phyloP scores from a whole-genome alignment of 23 tunicate species.

The Aplidium turbinatum region DNA sequence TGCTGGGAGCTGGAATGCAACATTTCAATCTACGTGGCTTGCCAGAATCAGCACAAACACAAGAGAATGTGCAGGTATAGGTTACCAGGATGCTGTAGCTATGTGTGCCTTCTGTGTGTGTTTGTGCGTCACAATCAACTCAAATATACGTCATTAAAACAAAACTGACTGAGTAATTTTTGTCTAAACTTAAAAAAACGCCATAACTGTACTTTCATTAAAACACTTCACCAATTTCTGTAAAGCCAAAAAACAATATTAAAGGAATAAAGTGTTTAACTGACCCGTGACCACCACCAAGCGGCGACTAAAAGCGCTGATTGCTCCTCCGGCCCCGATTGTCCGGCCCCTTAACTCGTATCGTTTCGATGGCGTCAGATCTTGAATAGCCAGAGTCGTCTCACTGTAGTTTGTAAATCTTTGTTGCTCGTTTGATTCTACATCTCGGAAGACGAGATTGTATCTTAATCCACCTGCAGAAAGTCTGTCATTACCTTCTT shows the following conservation, averaged over 20 bases:
- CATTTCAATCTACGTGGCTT: background rate
- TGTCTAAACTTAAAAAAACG: too few relatives aligned
- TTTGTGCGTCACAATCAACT: too few relatives aligned
- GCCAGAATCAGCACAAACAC: too few relatives aligned
- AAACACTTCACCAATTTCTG: too few relatives aligned
- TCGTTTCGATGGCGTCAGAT: slow-evolving; percentile 21
- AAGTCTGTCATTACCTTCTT: background rate
- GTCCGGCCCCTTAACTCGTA: slow-evolving; percentile 37
- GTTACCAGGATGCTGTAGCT: too few relatives aligned
- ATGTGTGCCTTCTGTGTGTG: too few relatives aligned
- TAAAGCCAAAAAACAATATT: too few relatives aligned
- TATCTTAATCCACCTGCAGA: slow-evolving; percentile 28
- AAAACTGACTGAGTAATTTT: too few relatives aligned
- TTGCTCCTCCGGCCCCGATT: slow-evolving; percentile 4
- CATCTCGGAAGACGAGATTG: slow-evolving; percentile 13
- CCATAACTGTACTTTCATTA: too few relatives aligned
- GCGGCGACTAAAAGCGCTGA: slow-evolving; percentile 17
- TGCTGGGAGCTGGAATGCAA: slow-evolving; percentile 57
- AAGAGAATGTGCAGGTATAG: too few relatives aligned
- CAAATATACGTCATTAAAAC: too few relatives aligned
- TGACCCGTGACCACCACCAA: slow-evolving; percentile 18
- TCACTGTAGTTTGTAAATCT: background rate
- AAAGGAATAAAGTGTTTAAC: too few relatives aligned
- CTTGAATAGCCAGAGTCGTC: background rate
- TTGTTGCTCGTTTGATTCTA: slow-evolving; percentile 9